A percentile compares a stretch with the other conserved stretches of the same genome.
These are phyloP conservation scores for Ferrisia virgata DNA, from an alignment of 2,888 invertebrate genomes.

Conservation along the genomic window DNA sequence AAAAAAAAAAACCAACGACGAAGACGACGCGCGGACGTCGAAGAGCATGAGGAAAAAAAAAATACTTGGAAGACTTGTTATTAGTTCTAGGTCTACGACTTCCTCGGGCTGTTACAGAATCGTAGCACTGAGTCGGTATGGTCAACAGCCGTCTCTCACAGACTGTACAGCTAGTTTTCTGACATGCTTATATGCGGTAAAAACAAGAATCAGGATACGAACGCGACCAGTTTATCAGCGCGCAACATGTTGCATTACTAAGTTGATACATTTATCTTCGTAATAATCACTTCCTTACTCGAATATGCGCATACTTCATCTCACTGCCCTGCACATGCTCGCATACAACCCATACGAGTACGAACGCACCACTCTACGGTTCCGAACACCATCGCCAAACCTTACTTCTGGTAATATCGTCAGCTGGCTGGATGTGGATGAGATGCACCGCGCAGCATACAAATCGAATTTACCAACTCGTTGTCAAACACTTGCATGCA, in stretches of 20 bases:
- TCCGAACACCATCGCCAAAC: not conserved
- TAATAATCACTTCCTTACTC: slow-evolving; percentile 25
- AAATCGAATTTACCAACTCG: not conserved
- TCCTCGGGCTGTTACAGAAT: slow-evolving; percentile 45
- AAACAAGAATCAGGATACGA: slow-evolving; percentile 41
- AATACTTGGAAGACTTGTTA: slow-evolving; percentile 44
- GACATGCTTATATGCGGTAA: slow-evolving; percentile 36
- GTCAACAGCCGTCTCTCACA: slow-evolving; percentile 41
- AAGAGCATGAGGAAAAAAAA: not conserved
- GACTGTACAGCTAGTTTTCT: slow-evolving; percentile 34
- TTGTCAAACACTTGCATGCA: not conserved
- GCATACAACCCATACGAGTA: no score
- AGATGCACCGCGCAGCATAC: not conserved
- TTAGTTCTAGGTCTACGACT: slow-evolving; percentile 45
- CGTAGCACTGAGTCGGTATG: slow-evolving; percentile 22
- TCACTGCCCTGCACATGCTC: not conserved
- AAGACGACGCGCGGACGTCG: no score
- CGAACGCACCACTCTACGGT: no score
- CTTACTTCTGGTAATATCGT: not conserved
- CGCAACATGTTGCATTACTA: slow-evolving; percentile 34
- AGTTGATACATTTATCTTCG: slow-evolving; percentile 39
- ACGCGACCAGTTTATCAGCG: slow-evolving; percentile 39
- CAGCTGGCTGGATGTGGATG: no score
- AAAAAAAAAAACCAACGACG: not conserved
- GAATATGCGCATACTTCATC: not conserved